Percentiles rank a stretch among this genome's conserved stretches.
These are phyloP conservation scores for Taurulus bubalis DNA, from an alignment of 2,113 vertebrate species.

Conservation along the genomic window DNA sequence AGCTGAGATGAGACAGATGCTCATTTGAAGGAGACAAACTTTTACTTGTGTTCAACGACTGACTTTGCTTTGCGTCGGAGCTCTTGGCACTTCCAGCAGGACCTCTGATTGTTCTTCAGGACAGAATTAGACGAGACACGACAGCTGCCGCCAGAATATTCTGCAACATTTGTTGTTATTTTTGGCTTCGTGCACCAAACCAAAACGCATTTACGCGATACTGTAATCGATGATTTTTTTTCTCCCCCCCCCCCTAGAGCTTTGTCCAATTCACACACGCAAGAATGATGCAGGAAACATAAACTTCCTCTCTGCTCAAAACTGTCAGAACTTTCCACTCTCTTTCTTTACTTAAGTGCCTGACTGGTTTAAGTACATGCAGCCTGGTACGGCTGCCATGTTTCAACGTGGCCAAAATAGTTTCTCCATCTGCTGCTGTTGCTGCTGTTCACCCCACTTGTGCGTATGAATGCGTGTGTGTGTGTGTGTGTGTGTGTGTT, in stretches of 20 bases:
- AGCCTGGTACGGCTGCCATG: constrained; percentile 70
- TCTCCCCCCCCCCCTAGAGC: not conserved
- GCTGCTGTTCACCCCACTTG: constrained; percentile 44
- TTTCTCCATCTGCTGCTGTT: constrained; percentile 81
- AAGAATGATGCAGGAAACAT: constrained; percentile 9
- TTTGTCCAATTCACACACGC: not conserved
- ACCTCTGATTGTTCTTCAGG: not conserved
- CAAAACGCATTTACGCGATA: not conserved
- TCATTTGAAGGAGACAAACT: constrained; percentile 35
- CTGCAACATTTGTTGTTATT: constrained; percentile 6
- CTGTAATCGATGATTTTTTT: constrained; percentile 17
- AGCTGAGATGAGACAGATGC: constrained; percentile 40
- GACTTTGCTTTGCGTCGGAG: not conserved
- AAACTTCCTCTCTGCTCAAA: constrained; percentile 15
- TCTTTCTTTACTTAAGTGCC: constrained; percentile 12
- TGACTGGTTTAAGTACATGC: constrained; percentile 42
- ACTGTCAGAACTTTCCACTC: constrained; percentile 56
- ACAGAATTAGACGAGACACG: not conserved
- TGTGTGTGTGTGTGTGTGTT: constrained; percentile 42
- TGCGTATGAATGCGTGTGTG: constrained; percentile 40
- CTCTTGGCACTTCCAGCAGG: not conserved
- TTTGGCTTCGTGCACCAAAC: constrained; percentile 4
- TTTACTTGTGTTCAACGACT: constrained; percentile 26
- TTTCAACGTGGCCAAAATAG: constrained; percentile 80
- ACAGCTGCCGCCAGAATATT: constrained; percentile 18